Percentiles rank a stretch among this genome's conserved stretches.
Conservation (phyloP, 2,113 vertebrate genomes). For the Sphaerodactylus townsendi region DNA sequence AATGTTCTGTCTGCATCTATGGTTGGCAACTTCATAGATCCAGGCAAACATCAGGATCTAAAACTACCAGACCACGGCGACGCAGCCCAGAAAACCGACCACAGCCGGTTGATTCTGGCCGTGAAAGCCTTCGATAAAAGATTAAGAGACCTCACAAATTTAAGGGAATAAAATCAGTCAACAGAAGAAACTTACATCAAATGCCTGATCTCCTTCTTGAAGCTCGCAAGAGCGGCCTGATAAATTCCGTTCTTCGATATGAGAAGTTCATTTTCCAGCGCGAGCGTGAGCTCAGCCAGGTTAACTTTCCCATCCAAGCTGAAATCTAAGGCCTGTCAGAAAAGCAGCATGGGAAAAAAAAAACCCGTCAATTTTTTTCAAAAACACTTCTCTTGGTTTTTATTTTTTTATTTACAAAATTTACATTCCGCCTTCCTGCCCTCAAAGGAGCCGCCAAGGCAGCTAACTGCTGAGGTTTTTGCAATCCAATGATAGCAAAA, state of each 20-base stretch:
- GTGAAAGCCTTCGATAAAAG: too few species aligned
- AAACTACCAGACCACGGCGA: too few species aligned
- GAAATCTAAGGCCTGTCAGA: slow-evolving; percentile 89
- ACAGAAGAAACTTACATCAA: slow-evolving; percentile 82
- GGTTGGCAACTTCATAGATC: too few species aligned
- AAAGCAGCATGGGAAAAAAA: not conserved
- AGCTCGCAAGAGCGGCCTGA: slow-evolving; percentile 89
- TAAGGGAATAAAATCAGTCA: not conserved
- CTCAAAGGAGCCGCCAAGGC: too few species aligned
- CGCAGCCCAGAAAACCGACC: too few species aligned
- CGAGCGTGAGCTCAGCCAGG: slow-evolving; percentile 85
- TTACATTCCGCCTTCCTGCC: too few species aligned
- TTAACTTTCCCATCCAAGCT: slow-evolving; percentile 86
- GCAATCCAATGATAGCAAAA: not conserved
- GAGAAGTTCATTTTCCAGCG: slow-evolving; percentile 91
- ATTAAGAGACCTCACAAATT: too few species aligned
- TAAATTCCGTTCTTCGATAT: slow-evolving; percentile 88
- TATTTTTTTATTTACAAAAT: too few species aligned
- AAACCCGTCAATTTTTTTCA: fast-evolving
- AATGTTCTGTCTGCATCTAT: too few species aligned
- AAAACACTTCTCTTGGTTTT: not conserved
- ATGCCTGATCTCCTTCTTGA: slow-evolving; percentile 90
- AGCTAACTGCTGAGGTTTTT: too few species aligned
- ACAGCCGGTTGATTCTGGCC: too few species aligned
- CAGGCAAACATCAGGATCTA: too few species aligned